Evolutionary conservation across 1,140 invertebrate species (phyloP), one percentile per base, ranked within the genome.

Genomic region (Hyposmocoma kahamanoa): DNA sequence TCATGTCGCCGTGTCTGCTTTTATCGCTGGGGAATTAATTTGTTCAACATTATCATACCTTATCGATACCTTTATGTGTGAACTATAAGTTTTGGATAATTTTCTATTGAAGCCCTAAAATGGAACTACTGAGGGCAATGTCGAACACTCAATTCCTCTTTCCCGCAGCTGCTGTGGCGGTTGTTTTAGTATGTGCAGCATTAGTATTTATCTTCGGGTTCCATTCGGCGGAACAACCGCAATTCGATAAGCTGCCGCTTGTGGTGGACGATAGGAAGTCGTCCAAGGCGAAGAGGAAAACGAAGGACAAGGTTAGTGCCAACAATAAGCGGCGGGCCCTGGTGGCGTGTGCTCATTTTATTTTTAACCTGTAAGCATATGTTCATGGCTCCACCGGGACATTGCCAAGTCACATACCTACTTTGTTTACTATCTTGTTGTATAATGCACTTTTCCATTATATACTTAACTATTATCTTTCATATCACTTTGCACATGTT

Each of bases 121-220:
- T 90, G 89, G 89, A 89, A 75, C 73, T 89, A 52, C 75, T 89
- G 48, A 84, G 73, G 57, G 87, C 89, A 71, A 76, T 88, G 53
- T 80, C 87, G 47, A 86, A 83, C 64, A 87, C 87, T 63, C 87
- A 89, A 67, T 71, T 87, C 64, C 72, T 91, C 42, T 88, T 89
- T 61, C 89, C 91, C 55, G 89, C 88, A 46, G 85, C 91, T 56
- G 90, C 90, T 60, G 91, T 92, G 47, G 89, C 89, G 50, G 85
- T 91, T 72, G 90, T 91, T 58, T 84, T 92, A 61, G 72, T 92
- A 59, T 89, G 87, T 55, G 90, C 90, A 50, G 82, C 92, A 44
- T 81, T 93, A 48, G 90, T 93, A 59, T 93, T 92, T 84, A 88
- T 87, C 45, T 93, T 92, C 72, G 91, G 92, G 46, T 92, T 94